A percentile compares a stretch with the other conserved stretches of the same genome.
Conservation (phyloP, 2,797 vertebrate species). For the Sebastes nivosus region DNA sequence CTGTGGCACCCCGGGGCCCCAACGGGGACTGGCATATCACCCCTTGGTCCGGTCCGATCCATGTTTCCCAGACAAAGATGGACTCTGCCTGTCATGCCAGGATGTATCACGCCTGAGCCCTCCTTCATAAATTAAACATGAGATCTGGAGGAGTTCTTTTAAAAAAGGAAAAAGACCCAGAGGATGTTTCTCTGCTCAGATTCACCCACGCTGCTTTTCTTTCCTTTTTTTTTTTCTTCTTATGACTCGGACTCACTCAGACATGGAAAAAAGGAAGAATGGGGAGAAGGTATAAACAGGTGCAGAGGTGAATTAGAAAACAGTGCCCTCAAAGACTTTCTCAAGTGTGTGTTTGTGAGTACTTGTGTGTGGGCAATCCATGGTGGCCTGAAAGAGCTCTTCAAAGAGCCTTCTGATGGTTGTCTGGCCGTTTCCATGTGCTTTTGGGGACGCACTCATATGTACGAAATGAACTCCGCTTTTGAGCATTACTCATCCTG, state of each 20-base stretch:
- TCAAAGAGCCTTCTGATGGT: conserved; percentile 72
- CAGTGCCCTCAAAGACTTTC: conserved; percentile 78
- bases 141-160: conserved; percentile 85
- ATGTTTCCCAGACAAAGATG: conserved; percentile 79
- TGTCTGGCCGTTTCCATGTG: conserved; percentile 62
- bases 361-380: conserved; percentile 69
- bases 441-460: conserved; percentile 60
- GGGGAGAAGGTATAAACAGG: conserved; percentile 78
- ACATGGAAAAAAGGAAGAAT: conserved; percentile 72
- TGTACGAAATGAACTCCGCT: conserved; percentile 52
- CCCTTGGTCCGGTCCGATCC: conserved; percentile 77
- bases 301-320: conserved; percentile 82
- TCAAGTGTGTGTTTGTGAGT: conserved; percentile 71
- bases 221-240: conserved; percentile 48
- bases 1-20: conserved; percentile 63
- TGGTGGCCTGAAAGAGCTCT: conserved; percentile 70
- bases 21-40: conserved; percentile 66
- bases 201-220: conserved; percentile 84
- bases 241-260: conserved; percentile 80
- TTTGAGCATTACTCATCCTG: conserved; percentile 65
- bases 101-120: conserved; percentile 82
- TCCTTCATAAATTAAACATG: conserved; percentile 86
- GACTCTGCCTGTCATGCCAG: conserved; percentile 82
- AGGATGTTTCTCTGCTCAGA: conserved; percentile 85
- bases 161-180: conserved; percentile 84